Conservation (phyloP, 2,888 invertebrate genomes). For the Oligia latruncula region DNA sequence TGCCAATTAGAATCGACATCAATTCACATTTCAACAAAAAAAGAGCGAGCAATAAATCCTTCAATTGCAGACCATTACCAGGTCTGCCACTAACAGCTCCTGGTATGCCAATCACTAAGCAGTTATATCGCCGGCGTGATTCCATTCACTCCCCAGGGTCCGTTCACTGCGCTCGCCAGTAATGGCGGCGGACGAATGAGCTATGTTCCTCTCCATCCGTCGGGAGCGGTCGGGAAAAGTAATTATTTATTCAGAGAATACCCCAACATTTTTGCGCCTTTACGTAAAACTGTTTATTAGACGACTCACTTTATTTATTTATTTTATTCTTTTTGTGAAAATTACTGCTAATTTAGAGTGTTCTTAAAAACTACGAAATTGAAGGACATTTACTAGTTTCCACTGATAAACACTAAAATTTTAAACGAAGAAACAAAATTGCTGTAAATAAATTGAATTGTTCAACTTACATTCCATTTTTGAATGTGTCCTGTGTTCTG, state of each 20-base stretch:
- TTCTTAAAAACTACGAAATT: neutral
- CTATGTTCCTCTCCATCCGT: conserved; percentile 40
- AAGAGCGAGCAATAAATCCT: conserved; percentile 25
- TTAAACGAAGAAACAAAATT: neutral
- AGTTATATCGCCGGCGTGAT: conserved; percentile 60
- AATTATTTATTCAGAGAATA: conserved; percentile 65
- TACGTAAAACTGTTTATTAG: conserved; percentile 19
- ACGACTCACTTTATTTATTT: neutral
- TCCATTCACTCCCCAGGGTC: conserved; percentile 59
- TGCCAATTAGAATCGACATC: conserved; percentile 21
- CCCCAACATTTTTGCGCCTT: conserved; percentile 28
- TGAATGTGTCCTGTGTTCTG: neutral
- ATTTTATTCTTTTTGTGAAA: neutral
- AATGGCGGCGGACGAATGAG: conserved; percentile 60
- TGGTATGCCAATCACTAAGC: conserved; percentile 52
- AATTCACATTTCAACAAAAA: conserved; percentile 28
- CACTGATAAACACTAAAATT: neutral
- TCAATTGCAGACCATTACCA: conserved; percentile 36
- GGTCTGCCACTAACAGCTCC: conserved; percentile 40
- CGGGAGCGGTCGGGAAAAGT: conserved; percentile 39
- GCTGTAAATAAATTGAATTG: neutral
- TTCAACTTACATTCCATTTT: neutral
- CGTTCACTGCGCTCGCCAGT: conserved; percentile 55
- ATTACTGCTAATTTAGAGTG: neutral
- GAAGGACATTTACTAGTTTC: neutral